Conservation (phyloP, 2,113 vertebrate species). For the Phodopus roborovskii region DNA sequence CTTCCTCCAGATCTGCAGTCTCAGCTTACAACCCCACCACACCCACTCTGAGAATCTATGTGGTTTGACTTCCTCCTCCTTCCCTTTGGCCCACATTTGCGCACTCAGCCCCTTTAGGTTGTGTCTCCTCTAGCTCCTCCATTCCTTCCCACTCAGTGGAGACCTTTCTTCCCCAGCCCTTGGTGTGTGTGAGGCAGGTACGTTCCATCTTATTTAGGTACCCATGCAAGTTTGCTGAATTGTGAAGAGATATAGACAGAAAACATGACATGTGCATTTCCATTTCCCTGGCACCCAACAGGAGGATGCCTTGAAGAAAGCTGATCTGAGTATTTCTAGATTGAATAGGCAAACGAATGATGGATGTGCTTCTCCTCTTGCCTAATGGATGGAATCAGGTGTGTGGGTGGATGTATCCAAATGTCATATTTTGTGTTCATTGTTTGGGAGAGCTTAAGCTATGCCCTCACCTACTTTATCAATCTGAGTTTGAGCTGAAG, state of each 20-base stretch:
- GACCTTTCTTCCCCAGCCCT: neutral
- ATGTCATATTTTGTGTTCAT: conserved; percentile 7
- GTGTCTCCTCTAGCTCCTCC: neutral
- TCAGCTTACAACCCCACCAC: neutral
- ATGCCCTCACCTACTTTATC: neutral
- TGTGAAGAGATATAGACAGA: neutral
- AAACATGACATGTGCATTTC: neutral
- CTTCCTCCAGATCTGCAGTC: conserved; percentile 4
- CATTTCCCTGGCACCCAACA: neutral
- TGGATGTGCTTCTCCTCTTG: neutral
- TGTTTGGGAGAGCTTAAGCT: neutral
- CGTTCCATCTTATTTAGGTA: neutral
- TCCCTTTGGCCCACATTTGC: neutral
- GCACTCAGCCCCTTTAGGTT: neutral
- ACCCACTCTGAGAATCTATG: conserved; percentile 2
- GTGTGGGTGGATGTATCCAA: neutral
- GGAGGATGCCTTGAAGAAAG: neutral
- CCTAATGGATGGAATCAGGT: neutral
- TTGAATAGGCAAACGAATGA: neutral
- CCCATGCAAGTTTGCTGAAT: neutral
- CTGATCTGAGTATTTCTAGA: neutral
- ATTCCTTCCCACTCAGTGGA: neutral
- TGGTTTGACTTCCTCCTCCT: conserved; percentile 11
- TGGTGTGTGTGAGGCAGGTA: neutral
- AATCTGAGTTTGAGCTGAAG: neutral